Conservation (phyloP, 2,113 vertebrate genomes). For the Heterocephalus glaber region DNA sequence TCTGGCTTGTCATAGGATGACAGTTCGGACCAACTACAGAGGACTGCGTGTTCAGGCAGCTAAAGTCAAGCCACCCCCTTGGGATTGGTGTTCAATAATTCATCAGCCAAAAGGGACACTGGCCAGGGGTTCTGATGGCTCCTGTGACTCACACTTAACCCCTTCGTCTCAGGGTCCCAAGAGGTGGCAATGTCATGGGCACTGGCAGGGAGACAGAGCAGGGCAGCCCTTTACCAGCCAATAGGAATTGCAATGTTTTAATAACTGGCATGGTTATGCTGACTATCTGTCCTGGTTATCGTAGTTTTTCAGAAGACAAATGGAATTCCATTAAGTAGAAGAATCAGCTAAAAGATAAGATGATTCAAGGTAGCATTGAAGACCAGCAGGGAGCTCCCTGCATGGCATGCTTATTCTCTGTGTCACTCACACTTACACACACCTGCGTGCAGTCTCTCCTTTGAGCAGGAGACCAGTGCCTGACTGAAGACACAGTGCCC, state of each 20-base stretch:
- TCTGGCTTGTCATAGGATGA: neutral
- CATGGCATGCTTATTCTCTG: accelerated
- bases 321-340: neutral
- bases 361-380: neutral
- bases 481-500: neutral
- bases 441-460: neutral
- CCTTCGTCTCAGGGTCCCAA: neutral
- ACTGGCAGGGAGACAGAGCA: neutral
- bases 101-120: neutral
- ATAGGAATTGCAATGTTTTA: neutral
- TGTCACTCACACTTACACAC: neutral
- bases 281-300: neutral
- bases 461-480: neutral
- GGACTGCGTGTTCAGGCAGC: neutral
- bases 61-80: neutral
- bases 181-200: neutral
- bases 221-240: neutral
- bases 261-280: neutral
- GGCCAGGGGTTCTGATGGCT: neutral
- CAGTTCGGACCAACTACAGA: neutral
- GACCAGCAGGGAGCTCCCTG: neutral
- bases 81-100: neutral
- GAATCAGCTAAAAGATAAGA: neutral
- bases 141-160: neutral
- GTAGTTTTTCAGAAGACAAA: slow-evolving; percentile 10